Evolutionary conservation across 2,113 vertebrate genomes (phyloP).

Genomic region (Kryptolebias marmoratus): DNA sequence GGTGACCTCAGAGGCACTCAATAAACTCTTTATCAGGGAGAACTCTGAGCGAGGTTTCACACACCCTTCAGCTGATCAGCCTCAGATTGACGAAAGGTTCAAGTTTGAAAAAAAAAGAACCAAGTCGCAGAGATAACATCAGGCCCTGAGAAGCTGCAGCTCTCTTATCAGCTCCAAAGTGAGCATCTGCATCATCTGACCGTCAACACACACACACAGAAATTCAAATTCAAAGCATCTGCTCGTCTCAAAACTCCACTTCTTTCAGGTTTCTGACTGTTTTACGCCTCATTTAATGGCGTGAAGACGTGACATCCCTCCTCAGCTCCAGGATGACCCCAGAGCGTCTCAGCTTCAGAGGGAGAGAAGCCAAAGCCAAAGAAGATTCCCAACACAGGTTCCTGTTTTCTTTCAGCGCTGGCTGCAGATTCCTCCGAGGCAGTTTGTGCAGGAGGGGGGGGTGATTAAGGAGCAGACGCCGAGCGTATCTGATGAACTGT

Average conservation of each 20-base stretch:
- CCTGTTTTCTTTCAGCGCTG: background rate
- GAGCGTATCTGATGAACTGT: conserved; percentile 68
- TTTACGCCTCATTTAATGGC: conserved; percentile 6
- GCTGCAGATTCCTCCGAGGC: conserved; percentile 28
- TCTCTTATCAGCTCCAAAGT: background rate
- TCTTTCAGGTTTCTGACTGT: background rate
- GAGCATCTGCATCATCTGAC: background rate
- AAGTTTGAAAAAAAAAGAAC: conserved; percentile 1
- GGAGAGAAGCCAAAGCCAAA: background rate
- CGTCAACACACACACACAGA: too few species aligned
- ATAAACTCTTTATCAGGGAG: conserved; percentile 51
- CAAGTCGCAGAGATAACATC: conserved; percentile 14
- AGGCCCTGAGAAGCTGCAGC: background rate
- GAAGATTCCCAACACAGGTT: background rate
- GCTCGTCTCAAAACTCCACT: background rate
- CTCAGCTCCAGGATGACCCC: background rate
- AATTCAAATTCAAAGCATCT: background rate
- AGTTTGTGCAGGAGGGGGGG: conserved; percentile 6
- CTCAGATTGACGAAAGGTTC: conserved; percentile 7
- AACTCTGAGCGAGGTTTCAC: conserved; percentile 42
- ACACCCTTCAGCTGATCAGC: conserved; percentile 26
- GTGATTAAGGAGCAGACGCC: conserved; percentile 65
- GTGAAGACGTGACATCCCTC: conserved; percentile 13
- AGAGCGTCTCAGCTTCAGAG: background rate
- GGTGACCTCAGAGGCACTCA: conserved; percentile 14